These are phyloP conservation scores for Amblyornis subalaris DNA, from an alignment of 2,113 vertebrate genomes.

Conservation along the genomic window DNA sequence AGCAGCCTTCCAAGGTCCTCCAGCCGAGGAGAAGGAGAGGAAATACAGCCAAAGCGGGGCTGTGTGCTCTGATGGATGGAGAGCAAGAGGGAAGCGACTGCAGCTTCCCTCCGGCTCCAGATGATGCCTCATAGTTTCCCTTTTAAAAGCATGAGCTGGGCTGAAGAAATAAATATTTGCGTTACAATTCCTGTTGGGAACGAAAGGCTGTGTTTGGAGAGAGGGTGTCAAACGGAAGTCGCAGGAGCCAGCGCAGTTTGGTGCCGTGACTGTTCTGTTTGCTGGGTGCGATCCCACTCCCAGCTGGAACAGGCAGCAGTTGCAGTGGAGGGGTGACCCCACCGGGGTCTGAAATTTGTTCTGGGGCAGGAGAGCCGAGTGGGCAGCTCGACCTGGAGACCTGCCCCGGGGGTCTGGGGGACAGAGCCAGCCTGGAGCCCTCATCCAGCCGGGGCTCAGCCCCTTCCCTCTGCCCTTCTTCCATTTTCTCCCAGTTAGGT, in stretches of 20 bases:
- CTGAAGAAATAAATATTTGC: slow-evolving; percentile 37
- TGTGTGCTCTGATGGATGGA: background rate
- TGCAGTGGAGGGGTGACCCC: background rate
- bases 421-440: background rate
- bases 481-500: slow-evolving; percentile 28
- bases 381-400: background rate
- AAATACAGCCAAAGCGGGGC: background rate
- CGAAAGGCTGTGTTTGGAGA: background rate
- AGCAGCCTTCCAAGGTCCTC: background rate
- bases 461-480: background rate
- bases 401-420: background rate
- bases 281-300: background rate
- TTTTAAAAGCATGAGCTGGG: background rate
- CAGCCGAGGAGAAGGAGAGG: background rate
- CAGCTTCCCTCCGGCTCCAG: background rate
- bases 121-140: background rate
- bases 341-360: background rate
- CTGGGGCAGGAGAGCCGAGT: background rate
- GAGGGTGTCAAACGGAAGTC: slow-evolving; percentile 16
- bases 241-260: background rate
- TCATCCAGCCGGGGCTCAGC: background rate
- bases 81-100: background rate
- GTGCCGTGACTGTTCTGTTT: background rate
- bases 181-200: slow-evolving; percentile 6
- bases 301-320: background rate